These are phyloP conservation scores for Melopsittacus undulatus DNA, from an alignment of 2,797 vertebrate species.

Conservation along the genomic window DNA sequence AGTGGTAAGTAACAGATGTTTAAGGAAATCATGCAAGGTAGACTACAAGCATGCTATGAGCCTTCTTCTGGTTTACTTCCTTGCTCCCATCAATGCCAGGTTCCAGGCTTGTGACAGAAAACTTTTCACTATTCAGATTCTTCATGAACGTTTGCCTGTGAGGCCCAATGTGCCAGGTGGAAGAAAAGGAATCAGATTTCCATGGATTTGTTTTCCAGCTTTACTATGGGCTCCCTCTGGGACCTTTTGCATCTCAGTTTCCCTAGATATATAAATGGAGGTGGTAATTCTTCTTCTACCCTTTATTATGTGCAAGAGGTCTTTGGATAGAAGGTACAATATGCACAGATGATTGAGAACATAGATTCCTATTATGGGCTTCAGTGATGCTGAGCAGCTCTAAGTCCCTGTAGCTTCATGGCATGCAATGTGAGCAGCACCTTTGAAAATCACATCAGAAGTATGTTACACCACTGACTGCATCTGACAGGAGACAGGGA, in stretches of 20 bases:
- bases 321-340: not conserved
- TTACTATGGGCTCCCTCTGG: not conserved
- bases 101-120: not conserved
- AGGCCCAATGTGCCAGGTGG: not conserved
- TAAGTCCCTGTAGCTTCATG: not conserved
- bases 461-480: not conserved
- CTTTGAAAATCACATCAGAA: not conserved
- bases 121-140: not conserved
- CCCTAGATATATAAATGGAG: not conserved
- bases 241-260: not conserved
- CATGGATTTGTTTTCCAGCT: not conserved
- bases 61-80: not conserved
- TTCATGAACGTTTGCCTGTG: not conserved
- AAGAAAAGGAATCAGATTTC: not conserved
- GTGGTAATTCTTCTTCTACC: not conserved
- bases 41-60: not conserved
- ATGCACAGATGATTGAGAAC: accelerated
- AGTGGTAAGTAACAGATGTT: not conserved
- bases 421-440: not conserved
- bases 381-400: not conserved
- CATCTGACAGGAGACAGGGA: not conserved
- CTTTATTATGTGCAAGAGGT: not conserved
- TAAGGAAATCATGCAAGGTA: not conserved
- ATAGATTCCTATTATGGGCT: not conserved
- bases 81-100: not conserved